Evolutionary conservation across 2,888 invertebrate genomes (phyloP).

Genomic region (Serripes groenlandicus): DNA sequence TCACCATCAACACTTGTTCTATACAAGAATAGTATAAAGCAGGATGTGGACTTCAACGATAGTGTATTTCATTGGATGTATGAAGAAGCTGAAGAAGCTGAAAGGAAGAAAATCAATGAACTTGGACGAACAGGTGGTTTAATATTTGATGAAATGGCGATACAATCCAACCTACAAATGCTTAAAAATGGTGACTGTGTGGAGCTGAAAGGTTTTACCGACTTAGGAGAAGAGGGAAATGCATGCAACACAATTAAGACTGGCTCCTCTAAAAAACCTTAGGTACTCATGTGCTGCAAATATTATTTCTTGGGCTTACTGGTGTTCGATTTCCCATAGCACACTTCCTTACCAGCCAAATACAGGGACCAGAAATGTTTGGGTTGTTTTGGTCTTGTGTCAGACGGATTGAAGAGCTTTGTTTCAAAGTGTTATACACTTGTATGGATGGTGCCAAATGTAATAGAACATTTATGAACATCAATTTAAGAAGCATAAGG

Average conservation of each 20-base stretch:
- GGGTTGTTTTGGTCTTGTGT: slow-evolving; percentile 43
- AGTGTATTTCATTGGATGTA: slow-evolving; percentile 2
- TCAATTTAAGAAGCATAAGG: background rate
- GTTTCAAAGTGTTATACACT: slow-evolving; percentile 42
- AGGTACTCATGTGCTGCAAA: slow-evolving; percentile 48
- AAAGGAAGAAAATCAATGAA: background rate
- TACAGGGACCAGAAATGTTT: slow-evolving; percentile 41
- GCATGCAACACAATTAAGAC: background rate
- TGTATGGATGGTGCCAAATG: slow-evolving; percentile 58
- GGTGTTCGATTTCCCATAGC: slow-evolving; percentile 58
- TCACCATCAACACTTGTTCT: too few species aligned
- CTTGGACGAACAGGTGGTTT: background rate
- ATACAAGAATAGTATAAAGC: background rate
- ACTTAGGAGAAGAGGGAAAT: slow-evolving; percentile 31
- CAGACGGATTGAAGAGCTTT: slow-evolving; percentile 3
- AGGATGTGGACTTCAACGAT: slow-evolving; percentile 6
- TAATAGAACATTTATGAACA: slow-evolving; percentile 44
- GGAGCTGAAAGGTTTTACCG: slow-evolving; percentile 31
- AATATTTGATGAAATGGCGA: slow-evolving; percentile 14
- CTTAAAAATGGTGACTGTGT: background rate
- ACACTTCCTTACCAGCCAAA: slow-evolving; percentile 29
- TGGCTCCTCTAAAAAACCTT: slow-evolving; percentile 15
- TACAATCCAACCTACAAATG: background rate
- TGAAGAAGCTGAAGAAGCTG: slow-evolving; percentile 8
- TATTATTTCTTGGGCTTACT: slow-evolving; percentile 44